A percentile compares a stretch with the other conserved stretches of the same genome.
Evolutionary conservation across 2,113 vertebrate species (phyloP).

Genomic region (Proterorhinus semilunaris): DNA sequence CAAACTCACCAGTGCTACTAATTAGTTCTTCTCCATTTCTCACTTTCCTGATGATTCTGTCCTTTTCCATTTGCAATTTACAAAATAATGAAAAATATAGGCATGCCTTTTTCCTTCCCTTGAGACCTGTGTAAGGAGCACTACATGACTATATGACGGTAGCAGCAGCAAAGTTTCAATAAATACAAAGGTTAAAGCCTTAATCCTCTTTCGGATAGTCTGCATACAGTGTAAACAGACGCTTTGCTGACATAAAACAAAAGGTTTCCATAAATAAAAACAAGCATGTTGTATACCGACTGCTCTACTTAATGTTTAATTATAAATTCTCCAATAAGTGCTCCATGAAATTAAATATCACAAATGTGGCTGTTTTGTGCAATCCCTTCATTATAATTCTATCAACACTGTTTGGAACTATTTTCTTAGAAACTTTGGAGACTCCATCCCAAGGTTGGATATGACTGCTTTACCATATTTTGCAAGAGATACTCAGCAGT

Average conservation of each 20-base stretch:
- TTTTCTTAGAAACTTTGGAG: too few species aligned
- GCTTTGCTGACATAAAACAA: not conserved
- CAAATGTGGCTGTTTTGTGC: too few species aligned
- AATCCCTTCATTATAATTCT: too few species aligned
- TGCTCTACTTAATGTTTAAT: not conserved
- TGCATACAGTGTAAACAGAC: not conserved
- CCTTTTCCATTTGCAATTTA: slow-evolving; percentile 32
- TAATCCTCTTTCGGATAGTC: not conserved
- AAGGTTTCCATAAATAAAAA: not conserved
- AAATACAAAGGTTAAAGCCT: not conserved
- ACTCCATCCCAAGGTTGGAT: too few species aligned
- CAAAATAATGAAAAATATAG: slow-evolving; percentile 41
- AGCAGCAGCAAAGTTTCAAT: slow-evolving; percentile 19
- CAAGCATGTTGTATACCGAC: not conserved
- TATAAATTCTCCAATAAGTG: not conserved
- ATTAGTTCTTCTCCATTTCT: slow-evolving; percentile 21
- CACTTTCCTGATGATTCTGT: slow-evolving; percentile 8
- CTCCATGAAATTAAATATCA: not conserved
- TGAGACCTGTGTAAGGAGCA: slow-evolving; percentile 21
- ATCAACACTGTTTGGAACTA: too few species aligned
- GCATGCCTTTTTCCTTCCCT: slow-evolving; percentile 7
- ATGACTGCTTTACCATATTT: too few species aligned
- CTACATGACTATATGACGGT: slow-evolving; percentile 4
- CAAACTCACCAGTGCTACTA: slow-evolving; percentile 12
- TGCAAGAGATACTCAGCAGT: not conserved